Percentiles rank a stretch among this genome's conserved stretches.
phyloP scores from a whole-genome alignment of 2,113 vertebrate species.

The Proteles cristata region DNA sequence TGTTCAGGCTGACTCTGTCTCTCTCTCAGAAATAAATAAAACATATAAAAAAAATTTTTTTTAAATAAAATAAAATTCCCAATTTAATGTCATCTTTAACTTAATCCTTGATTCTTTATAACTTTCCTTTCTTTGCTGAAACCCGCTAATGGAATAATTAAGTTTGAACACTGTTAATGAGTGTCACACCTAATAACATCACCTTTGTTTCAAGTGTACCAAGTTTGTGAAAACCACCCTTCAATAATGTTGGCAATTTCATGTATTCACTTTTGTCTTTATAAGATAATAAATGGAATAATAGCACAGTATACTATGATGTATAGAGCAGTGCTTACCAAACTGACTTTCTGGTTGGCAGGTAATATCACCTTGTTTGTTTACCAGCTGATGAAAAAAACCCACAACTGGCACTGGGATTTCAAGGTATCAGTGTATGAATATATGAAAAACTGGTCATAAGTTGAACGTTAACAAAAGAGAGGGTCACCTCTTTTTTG shows the following conservation, averaged over 20 bases:
- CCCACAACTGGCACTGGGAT: neutral
- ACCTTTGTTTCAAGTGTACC: constrained; percentile 5
- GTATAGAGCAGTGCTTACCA: neutral
- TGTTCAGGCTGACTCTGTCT: no score
- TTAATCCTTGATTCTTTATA: neutral
- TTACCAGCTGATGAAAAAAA: neutral
- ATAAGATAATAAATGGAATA: neutral
- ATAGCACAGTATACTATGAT: neutral
- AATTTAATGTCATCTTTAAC: neutral
- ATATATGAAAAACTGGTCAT: neutral
- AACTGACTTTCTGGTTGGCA: neutral
- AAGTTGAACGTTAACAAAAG: neutral
- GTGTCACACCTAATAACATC: constrained; percentile 15
- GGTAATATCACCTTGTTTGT: neutral
- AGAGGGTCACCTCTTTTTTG: constrained; percentile 36
- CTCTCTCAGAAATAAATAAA: no score
- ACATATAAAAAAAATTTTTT: no score
- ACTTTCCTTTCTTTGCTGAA: constrained; percentile 18
- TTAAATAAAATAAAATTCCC: neutral
- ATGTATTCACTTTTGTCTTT: neutral
- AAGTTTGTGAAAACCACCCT: constrained; percentile 23
- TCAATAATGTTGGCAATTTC: neutral
- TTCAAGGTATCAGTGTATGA: neutral
- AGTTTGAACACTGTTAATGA: neutral
- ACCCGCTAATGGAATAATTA: neutral